phyloP scores from a whole-genome alignment of 2,113 vertebrate genomes.

The Holacanthus passer region DNA sequence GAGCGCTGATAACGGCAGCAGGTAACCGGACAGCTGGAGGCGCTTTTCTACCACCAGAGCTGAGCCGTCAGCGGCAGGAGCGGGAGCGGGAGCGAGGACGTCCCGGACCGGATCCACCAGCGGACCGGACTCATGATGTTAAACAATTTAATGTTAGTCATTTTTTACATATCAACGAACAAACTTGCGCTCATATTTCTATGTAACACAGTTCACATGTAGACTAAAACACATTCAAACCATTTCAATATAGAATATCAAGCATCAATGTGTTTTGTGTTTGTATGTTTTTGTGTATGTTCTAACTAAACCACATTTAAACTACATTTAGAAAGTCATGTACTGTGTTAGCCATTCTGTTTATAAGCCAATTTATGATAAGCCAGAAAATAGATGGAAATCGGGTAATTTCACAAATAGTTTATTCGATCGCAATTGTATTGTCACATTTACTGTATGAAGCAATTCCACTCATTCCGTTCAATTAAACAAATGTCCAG shows the following conservation, averaged over 20 bases:
- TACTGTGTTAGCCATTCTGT: no score
- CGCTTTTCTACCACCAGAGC: slow-evolving; percentile 76
- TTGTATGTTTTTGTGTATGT: no score
- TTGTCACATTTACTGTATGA: no score
- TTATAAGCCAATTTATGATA: no score
- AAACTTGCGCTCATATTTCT: not conserved
- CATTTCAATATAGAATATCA: no score
- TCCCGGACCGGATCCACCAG: slow-evolving; percentile 42
- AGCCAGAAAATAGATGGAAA: no score
- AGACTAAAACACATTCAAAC: no score
- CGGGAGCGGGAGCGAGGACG: slow-evolving; percentile 22
- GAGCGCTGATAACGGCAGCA: slow-evolving; percentile 10
- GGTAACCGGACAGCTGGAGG: slow-evolving; percentile 49
- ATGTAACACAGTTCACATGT: not conserved
- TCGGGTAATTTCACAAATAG: no score
- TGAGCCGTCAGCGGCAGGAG: slow-evolving; percentile 49
- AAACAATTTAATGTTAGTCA: not conserved
- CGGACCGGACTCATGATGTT: slow-evolving; percentile 12
- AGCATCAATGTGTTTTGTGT: no score
- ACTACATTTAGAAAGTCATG: no score
- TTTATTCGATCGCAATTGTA: no score
- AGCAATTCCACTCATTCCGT: not conserved
- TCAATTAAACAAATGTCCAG: not conserved
- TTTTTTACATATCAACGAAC: not conserved
- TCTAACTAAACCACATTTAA: no score